Conservation (phyloP, 2,797 vertebrate genomes). For the Intellagama lesueurii region DNA sequence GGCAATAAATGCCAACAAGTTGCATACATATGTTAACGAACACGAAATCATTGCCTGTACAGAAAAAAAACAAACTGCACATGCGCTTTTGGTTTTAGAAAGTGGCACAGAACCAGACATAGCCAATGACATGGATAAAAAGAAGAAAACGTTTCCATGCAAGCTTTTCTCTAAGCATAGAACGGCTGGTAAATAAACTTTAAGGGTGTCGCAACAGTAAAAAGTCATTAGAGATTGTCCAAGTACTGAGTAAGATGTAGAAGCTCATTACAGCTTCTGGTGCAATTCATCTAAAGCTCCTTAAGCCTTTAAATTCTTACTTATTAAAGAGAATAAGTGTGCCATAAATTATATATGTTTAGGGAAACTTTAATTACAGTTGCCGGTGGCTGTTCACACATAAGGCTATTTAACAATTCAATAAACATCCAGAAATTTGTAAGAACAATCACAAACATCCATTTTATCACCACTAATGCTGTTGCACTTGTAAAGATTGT, state of each 20-base stretch:
- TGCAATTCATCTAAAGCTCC: slow-evolving; percentile 57
- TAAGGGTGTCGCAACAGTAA: slow-evolving; percentile 39
- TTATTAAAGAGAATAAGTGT: slow-evolving; percentile 48
- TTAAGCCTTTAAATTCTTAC: slow-evolving; percentile 64
- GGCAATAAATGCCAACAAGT: too few species aligned
- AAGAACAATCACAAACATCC: slow-evolving; percentile 39
- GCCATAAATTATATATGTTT: slow-evolving; percentile 47
- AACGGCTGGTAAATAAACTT: slow-evolving; percentile 60
- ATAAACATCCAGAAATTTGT: slow-evolving; percentile 36
- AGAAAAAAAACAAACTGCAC: too few species aligned
- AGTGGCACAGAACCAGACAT: slow-evolving; percentile 6
- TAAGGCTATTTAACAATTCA: slow-evolving; percentile 44
- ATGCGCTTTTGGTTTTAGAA: slow-evolving; percentile 46
- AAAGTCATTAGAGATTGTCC: slow-evolving; percentile 53
- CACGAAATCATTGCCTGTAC: background rate
- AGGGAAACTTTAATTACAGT: slow-evolving; percentile 57
- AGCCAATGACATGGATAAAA: slow-evolving; percentile 12
- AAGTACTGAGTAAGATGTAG: slow-evolving; percentile 53
- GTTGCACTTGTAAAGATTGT: slow-evolving; percentile 41
- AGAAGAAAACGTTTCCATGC: slow-evolving; percentile 6
- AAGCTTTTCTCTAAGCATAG: slow-evolving; percentile 34
- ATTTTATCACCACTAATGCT: slow-evolving; percentile 34
- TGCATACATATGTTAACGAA: too few species aligned
- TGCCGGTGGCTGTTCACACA: slow-evolving; percentile 48
- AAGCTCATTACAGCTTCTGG: slow-evolving; percentile 47